Evolutionary conservation across 1,140 invertebrate genomes (phyloP), one percentile per base, ranked within the genome.

Genomic region (Sitodiplosis mosellana): DNA sequence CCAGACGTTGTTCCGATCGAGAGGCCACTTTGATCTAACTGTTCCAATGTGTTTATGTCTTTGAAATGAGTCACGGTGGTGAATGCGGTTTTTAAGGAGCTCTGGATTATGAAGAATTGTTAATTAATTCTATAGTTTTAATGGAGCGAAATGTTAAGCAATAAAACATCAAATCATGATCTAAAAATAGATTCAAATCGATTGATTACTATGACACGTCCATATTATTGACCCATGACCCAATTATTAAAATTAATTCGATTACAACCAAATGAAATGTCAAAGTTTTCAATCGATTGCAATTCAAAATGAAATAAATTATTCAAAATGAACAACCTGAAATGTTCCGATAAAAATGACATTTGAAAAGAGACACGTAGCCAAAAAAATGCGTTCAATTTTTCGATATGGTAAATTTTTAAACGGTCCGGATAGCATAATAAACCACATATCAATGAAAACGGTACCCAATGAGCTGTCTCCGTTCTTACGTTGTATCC

Each of bases 21-120:
- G 6, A 68, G 46, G 2, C 55, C 58, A 14, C 57, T 61, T 2
- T 56, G 45, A 17, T 66, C 66, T 17, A 68, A 45, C 20, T 66
- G 56, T 17, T 56, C 44, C 2, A 69, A 46, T 10, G 49, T 64
- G 12, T 61, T 40, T 14, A 69, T 65, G 14, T 66, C 58, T 10
- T 52, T 54, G 19, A 63, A 63, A 52, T 63, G 66, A 36, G 48
- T 56, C 53, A 20, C 59, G 48, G 36, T 55, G 41, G 27, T 60
- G 54, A 33, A 69, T 51, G 49, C 56, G 12, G 51, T 59, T 8
- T 46, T 53, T 27, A 59, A 49, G 4, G 27, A 27, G 10, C 27
- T 27, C 27, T 27, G 27, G n/a, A n/a, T n/a, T n/a, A n/a, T n/a
- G n/a, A n/a, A n/a, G n/a, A n/a, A n/a, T n/a, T n/a, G n/a, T n/a